Conservation (phyloP, 2,797 vertebrate species). For the Semaprochilodus insignis region DNA sequence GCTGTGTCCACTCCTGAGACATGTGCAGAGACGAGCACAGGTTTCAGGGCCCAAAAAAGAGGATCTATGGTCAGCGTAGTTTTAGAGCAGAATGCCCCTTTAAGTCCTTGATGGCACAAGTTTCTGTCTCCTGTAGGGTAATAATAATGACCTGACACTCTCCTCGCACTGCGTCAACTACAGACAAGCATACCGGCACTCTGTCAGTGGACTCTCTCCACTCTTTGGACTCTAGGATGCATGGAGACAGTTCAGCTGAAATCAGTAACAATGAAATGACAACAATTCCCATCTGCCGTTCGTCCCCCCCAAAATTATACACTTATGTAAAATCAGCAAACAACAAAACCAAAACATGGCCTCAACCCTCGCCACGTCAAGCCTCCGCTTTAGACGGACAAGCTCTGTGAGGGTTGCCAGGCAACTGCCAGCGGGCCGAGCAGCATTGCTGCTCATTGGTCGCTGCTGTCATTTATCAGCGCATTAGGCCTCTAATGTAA, state of each 20-base stretch:
- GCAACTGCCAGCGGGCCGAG: slow-evolving; percentile 73
- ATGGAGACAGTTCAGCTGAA: neutral
- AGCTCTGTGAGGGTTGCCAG: slow-evolving; percentile 71
- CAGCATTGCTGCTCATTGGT: slow-evolving; percentile 63
- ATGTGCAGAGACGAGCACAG: neutral
- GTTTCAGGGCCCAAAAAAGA: no score
- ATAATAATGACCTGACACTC: neutral
- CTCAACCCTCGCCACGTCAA: slow-evolving; percentile 10
- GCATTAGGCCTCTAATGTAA: slow-evolving; percentile 79
- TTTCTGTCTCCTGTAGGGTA: neutral
- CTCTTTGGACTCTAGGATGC: neutral
- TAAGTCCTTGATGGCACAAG: no score
- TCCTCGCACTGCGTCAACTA: neutral
- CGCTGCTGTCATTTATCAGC: slow-evolving; percentile 79
- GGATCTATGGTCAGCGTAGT: no score
- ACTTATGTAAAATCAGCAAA: neutral
- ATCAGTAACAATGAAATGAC: neutral
- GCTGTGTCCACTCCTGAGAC: neutral
- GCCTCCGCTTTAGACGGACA: slow-evolving; percentile 25
- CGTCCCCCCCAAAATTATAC: neutral
- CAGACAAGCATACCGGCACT: no score
- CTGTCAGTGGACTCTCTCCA: neutral
- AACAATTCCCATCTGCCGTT: neutral
- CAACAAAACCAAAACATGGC: slow-evolving; percentile 18
- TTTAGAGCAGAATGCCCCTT: no score